Evolutionary conservation across 1,140 invertebrate species (phyloP).

Genomic region (Aphaenogaster ashmeadi): DNA sequence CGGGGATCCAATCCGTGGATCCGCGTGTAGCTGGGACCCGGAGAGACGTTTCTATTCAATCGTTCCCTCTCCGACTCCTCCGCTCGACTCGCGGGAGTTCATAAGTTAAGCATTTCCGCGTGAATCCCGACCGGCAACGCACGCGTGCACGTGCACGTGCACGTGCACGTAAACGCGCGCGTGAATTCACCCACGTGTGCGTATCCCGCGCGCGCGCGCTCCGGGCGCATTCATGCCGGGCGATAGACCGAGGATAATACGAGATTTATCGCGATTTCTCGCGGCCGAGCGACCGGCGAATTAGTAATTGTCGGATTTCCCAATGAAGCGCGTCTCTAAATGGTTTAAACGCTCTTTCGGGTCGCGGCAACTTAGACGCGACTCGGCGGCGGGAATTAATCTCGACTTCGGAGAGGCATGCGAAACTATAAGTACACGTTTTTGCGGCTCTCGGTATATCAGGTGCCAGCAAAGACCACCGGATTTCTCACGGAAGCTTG

Average conservation of each 20-base stretch:
- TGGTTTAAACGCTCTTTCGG: conserved; percentile 59
- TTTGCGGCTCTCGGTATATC: conserved; percentile 13
- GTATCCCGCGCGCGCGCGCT: conserved; percentile 11
- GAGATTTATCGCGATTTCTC: conserved; percentile 73
- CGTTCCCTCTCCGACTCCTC: conserved; percentile 26
- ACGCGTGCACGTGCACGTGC: neutral
- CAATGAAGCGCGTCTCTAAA: conserved; percentile 63
- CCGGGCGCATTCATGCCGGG: conserved; percentile 39
- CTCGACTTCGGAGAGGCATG: conserved; percentile 33
- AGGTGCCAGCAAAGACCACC: neutral
- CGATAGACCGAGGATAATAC: conserved; percentile 69
- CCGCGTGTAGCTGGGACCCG: conserved; percentile 55
- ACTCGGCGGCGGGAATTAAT: conserved; percentile 56
- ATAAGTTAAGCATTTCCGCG: conserved; percentile 75
- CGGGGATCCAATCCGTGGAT: conserved; percentile 55
- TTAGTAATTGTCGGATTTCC: conserved; percentile 75
- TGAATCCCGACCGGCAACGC: conserved; percentile 57
- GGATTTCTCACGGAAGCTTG: conserved; percentile 37
- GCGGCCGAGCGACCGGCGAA: conserved; percentile 58
- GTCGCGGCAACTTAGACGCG: conserved; percentile 43
- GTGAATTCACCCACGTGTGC: conserved; percentile 27
- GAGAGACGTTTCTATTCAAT: conserved; percentile 75
- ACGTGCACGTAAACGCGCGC: conserved; percentile 18
- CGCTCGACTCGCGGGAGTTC: conserved; percentile 68
- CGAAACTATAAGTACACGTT: conserved; percentile 19